Evolutionary conservation across 2,888 invertebrate genomes (phyloP), one percentile per base, ranked within the genome.

Genomic region (Nemotelus nigrinus): DNA sequence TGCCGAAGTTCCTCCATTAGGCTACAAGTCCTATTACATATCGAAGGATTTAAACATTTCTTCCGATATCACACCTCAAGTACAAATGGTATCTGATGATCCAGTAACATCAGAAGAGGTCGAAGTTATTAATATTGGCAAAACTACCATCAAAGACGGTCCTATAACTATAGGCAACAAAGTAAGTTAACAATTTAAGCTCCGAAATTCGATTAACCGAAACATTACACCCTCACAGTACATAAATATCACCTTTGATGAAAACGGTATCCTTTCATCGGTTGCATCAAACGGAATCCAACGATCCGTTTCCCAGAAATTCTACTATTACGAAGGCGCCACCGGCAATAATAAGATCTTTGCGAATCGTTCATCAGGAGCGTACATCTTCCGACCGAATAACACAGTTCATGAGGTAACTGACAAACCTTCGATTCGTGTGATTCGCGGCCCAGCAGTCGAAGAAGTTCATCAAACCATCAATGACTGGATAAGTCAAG

Each of bases 331-430:
- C 83, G 88, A 90, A 7, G 94, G 92, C 0, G 90, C 89, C 57
- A 85, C 86, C 0, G 95, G 95, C 0, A 88, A 94, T 83, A 94
- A 95, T 82, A 84, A 85, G 0, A 86, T 87, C 2, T 88, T 89
- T 3, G 82, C 84, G 0, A 90, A 90, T 80, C 88, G 96, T 78
- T 92, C 96, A 0, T 97, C 98, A 0, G 99, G 99, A 0, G 98
- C 98, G 0, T 99, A 99, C 83, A 94, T 98, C 68, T 95, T 96
- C 86, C 88, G 96, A 65, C 95, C 96, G 0, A 89, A 89, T 57
- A 87, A 87, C 0, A 84, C 81, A 1, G 81, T 87, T 0, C 82
- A 83, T 7, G 79, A 81, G 25, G 80, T 89, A 43, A 78, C 84
- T 3, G 79, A 82, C 5, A 80, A 80, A 2, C 84, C 83, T 10